A percentile compares a stretch with the other conserved stretches of the same genome.
Conservation (phyloP, 2,113 vertebrate genomes). For the Engystomops pustulosus region DNA sequence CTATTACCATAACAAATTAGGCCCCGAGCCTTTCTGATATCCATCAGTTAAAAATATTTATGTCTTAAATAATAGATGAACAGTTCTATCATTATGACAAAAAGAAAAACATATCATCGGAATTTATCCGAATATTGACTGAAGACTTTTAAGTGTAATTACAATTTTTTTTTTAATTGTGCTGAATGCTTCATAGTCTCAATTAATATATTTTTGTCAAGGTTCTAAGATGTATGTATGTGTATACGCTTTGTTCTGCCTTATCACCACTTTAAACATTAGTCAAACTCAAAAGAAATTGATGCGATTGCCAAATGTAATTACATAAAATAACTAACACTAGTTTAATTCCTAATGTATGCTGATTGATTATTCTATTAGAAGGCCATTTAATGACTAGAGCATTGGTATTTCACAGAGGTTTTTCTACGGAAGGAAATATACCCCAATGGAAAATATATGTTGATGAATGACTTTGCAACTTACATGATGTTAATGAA, state of each 20-base stretch:
- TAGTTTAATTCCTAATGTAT: neutral
- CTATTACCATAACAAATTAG: conserved; percentile 42
- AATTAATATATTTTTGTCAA: conserved; percentile 45
- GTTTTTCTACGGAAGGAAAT: neutral
- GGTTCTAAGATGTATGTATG: conserved; percentile 40
- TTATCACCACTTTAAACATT: conserved; percentile 18
- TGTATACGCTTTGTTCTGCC: conserved; percentile 26
- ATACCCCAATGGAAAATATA: neutral
- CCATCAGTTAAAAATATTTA: conserved; percentile 41
- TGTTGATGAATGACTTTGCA: neutral
- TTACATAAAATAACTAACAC: conserved; percentile 31
- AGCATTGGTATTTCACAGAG: neutral
- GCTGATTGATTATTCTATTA: conserved; percentile 38
- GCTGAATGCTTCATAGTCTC: neutral
- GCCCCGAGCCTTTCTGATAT: conserved; percentile 1
- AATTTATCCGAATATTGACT: conserved; percentile 49
- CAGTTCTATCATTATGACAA: conserved; percentile 43
- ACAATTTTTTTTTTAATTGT: conserved; percentile 47
- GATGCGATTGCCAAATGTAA: conserved; percentile 37
- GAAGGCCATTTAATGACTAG: neutral
- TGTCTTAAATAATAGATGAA: conserved; percentile 39
- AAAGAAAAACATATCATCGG: conserved; percentile 34
- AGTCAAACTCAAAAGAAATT: conserved; percentile 8
- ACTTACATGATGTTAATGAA: neutral
- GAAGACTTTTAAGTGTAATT: conserved; percentile 54